Evolutionary conservation across 1,140 invertebrate genomes (phyloP).

Genomic region (Zaprionus inermis): DNA sequence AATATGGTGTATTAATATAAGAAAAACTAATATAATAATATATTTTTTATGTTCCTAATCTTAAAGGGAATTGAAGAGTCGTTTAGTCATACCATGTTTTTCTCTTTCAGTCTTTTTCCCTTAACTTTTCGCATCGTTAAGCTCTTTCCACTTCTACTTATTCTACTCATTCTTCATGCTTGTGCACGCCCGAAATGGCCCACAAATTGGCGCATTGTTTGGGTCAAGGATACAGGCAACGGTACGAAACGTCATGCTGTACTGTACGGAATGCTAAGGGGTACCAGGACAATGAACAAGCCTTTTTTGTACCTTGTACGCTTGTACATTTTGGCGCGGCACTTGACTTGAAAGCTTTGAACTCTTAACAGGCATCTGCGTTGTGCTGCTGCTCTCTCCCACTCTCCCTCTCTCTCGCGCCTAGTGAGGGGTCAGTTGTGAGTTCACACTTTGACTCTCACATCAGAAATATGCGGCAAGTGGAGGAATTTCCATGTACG

Average conservation of each 20-base stretch:
- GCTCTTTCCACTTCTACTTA: background rate
- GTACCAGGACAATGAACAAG: background rate
- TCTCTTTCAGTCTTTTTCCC: constrained; percentile 30
- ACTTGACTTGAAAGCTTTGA: constrained; percentile 62
- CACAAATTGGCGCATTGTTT: constrained; percentile 68
- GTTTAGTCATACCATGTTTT: background rate
- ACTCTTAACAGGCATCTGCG: constrained; percentile 54
- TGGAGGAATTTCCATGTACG: constrained; percentile 50
- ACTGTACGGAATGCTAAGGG: background rate
- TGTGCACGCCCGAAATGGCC: constrained; percentile 26
- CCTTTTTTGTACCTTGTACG: background rate
- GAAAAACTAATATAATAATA: background rate
- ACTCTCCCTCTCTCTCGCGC: background rate
- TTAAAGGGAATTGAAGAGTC: background rate
- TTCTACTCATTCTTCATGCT: background rate
- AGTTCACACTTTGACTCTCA: constrained; percentile 30
- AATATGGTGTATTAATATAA: too few relatives aligned
- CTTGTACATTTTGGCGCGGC: constrained; percentile 31
- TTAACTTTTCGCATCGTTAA: constrained; percentile 49
- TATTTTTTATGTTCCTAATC: background rate
- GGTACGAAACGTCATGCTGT: constrained; percentile 46
- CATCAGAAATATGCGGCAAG: constrained; percentile 30
- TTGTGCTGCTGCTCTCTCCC: background rate
- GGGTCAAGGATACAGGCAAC: constrained; percentile 65
- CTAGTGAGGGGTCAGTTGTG: constrained; percentile 28